Base-by-base conservation (phyloP, 2,888 invertebrate genomes). In the Agrotis ipsilon region DNA sequence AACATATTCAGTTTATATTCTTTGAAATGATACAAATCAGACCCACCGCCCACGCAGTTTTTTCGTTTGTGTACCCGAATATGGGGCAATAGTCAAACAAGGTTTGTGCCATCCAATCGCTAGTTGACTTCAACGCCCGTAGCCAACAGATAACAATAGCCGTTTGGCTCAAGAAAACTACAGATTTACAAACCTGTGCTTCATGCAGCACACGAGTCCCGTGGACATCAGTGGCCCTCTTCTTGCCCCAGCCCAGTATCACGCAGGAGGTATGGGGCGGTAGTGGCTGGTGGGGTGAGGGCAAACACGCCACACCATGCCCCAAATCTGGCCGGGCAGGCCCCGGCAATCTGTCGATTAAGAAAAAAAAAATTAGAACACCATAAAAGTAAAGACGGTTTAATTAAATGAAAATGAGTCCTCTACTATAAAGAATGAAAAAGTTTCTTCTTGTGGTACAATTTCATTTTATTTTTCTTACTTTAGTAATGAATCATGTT, bases 211-310 rank as follows among this genome's bases (percentile, higher is more conserved):
- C 96, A 84, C 98, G 97, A 0, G 98, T 98, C 18, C 99, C 99
- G 84, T 97, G 97, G 11, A 97, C 96, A 87, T 98, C 98, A 0
- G 97, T 97, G 63, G 97, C 97, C 55, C 97, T 96, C 67, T 97
- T 96, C 94, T 99, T 99, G 21, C 99, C 99, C 99, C 99, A 99
- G 1, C 99, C 99, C 73, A 99, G 97, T 76, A 99, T 98, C 2
- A 98, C 97, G 90, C 99, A 99, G 45, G 97, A 96, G 43, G 92
- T 97, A 93, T 94, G 96, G 6, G 97, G 95, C 0, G 98, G 97
- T 68, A 98, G 94, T 0, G 97, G 95, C 86, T 98, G 97, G 65
- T 96, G 96, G 3, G 97, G 96, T n/a, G 96, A 94, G 0, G 99
- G 99, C 65, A 99, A 94, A 88, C 99, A 99, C 13, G 98, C 99